Percentiles rank a stretch among this genome's conserved stretches.
Evolutionary conservation across 2,888 invertebrate species (phyloP).

Genomic region (Gibbula magus): DNA sequence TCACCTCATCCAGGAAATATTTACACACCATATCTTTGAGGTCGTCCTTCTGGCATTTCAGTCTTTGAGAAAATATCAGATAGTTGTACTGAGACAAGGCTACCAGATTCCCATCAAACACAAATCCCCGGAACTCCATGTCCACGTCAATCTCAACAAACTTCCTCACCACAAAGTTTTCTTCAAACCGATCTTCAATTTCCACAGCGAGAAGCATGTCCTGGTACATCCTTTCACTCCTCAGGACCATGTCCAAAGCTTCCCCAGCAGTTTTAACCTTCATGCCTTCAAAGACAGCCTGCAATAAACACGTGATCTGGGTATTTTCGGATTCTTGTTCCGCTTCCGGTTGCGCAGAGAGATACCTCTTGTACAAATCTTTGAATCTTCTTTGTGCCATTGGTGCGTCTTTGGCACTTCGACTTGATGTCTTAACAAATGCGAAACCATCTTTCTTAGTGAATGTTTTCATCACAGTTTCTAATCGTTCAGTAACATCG

Average conservation of each 20-base stretch:
- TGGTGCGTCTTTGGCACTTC: slow-evolving; percentile 68
- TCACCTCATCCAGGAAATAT: slow-evolving; percentile 49
- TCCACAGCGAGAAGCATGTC: slow-evolving; percentile 62
- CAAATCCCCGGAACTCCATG: slow-evolving; percentile 69
- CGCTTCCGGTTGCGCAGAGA: slow-evolving; percentile 37
- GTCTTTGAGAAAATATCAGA: slow-evolving; percentile 55
- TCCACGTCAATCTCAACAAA: slow-evolving; percentile 65
- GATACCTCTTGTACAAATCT: slow-evolving; percentile 46
- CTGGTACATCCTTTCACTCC: slow-evolving; percentile 66
- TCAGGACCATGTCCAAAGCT: slow-evolving; percentile 60
- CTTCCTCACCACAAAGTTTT: slow-evolving; percentile 63
- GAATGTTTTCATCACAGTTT: slow-evolving; percentile 45
- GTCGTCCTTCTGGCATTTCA: slow-evolving; percentile 43
- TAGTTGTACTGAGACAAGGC: slow-evolving; percentile 67
- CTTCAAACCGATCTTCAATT: slow-evolving; percentile 52
- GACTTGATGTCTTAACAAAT: slow-evolving; percentile 65
- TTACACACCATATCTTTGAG: slow-evolving; percentile 41
- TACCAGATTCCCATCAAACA: slow-evolving; percentile 48
- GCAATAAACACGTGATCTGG: slow-evolving; percentile 58
- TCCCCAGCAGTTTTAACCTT: slow-evolving; percentile 51
- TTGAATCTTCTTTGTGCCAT: slow-evolving; percentile 54
- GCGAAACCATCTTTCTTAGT: slow-evolving; percentile 45
- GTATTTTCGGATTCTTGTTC: slow-evolving; percentile 52
- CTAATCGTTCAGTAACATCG: slow-evolving; percentile 42
- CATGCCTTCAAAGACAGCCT: slow-evolving; percentile 58